Evolutionary conservation across 2,797 vertebrate species (phyloP).

Genomic region (Lepilemur septentrionalis): DNA sequence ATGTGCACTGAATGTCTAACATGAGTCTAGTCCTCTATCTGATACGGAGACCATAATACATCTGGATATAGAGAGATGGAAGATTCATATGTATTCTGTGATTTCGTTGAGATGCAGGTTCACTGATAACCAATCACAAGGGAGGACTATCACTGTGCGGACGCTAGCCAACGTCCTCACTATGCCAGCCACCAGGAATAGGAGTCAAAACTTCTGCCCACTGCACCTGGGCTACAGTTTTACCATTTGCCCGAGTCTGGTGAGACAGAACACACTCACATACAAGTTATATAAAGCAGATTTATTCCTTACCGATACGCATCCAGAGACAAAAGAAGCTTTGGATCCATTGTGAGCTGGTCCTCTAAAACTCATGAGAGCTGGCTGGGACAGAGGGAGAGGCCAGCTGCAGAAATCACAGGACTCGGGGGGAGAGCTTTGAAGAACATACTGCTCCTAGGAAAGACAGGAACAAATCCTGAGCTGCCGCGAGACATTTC

Average conservation of each 20-base stretch:
- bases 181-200: neutral
- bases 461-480: too few relatives aligned
- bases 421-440: neutral
- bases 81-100: neutral
- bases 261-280: neutral
- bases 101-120: neutral
- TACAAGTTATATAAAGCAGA: neutral
- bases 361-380: neutral
- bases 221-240: neutral
- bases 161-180: neutral
- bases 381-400: too few relatives aligned
- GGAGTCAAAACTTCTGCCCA: too few relatives aligned
- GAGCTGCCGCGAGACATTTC: neutral
- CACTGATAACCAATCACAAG: neutral
- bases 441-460: neutral
- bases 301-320: neutral
- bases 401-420: too few relatives aligned
- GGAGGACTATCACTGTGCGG: neutral
- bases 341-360: too few relatives aligned
- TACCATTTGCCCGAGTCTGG: neutral
- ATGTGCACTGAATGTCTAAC: neutral
- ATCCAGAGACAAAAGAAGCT: too few relatives aligned
- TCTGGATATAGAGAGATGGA: neutral
- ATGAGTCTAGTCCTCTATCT: neutral
- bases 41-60: too few relatives aligned